Conservation (phyloP, 2,797 vertebrate species). For the Vipera ursinii region DNA sequence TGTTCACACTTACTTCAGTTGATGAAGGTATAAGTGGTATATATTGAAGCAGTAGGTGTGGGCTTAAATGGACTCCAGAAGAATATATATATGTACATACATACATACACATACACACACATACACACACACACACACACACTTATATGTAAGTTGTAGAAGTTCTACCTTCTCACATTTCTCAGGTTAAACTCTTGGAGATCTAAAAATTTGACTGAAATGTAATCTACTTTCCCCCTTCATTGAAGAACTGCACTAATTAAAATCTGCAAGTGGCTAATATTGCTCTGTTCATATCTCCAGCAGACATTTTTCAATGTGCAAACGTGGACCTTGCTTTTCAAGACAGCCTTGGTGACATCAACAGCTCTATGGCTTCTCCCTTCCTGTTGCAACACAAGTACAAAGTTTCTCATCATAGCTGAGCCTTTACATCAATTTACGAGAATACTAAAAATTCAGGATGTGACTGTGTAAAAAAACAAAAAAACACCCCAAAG, state of each 20-base stretch:
- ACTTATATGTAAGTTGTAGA: no score
- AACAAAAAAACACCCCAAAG: neutral
- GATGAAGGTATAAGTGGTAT: neutral
- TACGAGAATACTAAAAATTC: conserved; percentile 7
- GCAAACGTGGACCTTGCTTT: neutral
- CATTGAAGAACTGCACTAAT: neutral
- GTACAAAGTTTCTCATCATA: conserved; percentile 29
- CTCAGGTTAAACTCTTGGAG: neutral
- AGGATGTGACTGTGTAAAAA: neutral
- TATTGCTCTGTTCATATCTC: neutral
- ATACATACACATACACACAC: no score
- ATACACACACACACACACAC: no score
- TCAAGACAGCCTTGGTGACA: neutral
- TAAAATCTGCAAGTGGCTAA: neutral
- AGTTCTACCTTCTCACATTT: neutral
- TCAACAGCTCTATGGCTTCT: conserved; percentile 8
- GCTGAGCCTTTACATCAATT: conserved; percentile 52
- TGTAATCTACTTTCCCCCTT: neutral
- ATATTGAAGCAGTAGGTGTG: no score
- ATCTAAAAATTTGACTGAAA: neutral
- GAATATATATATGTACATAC: no score
- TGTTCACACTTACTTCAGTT: neutral
- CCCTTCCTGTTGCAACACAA: conserved; percentile 12
- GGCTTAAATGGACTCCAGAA: no score
- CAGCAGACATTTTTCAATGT: neutral